phyloP scores from a whole-genome alignment of 2,113 vertebrate genomes.

The Hippoglossus stenolepis region DNA sequence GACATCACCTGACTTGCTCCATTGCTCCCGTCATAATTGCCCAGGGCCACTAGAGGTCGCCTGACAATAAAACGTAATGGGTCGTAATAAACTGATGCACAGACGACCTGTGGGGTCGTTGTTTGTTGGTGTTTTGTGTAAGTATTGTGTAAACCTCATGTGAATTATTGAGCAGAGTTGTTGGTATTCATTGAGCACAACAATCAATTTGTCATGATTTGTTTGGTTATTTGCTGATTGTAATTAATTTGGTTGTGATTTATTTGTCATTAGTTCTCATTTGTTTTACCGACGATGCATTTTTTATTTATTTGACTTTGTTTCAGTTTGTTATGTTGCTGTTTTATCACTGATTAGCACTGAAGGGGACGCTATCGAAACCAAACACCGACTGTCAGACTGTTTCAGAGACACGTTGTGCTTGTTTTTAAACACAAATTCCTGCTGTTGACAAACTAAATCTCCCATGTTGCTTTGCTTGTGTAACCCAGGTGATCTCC shows the following conservation, averaged over 20 bases:
- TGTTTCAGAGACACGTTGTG: too few species aligned
- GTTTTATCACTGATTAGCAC: not conserved
- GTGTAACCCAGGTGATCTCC: constrained; percentile 88
- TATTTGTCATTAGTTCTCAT: constrained; percentile 1
- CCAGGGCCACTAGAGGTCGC: not conserved
- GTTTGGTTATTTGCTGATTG: not conserved
- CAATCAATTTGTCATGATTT: not conserved
- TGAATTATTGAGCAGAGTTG: not conserved
- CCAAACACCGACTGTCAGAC: too few species aligned
- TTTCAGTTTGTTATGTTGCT: too few species aligned
- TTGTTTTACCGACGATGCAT: not conserved
- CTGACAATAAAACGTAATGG: not conserved
- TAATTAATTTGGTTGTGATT: not conserved
- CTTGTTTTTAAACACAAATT: too few species aligned
- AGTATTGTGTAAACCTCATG: not conserved
- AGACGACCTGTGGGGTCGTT: not conserved
- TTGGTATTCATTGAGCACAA: not conserved
- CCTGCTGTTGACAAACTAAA: too few species aligned
- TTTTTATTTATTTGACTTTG: not conserved
- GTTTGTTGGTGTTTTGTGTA: not conserved
- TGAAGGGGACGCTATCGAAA: not conserved
- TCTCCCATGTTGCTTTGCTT: constrained; percentile 84
- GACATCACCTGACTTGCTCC: not conserved
- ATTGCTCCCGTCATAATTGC: not conserved
- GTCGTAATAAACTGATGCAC: not conserved